Evolutionary conservation across 2,888 invertebrate species (phyloP).

Genomic region (Ectemnius continuus): DNA sequence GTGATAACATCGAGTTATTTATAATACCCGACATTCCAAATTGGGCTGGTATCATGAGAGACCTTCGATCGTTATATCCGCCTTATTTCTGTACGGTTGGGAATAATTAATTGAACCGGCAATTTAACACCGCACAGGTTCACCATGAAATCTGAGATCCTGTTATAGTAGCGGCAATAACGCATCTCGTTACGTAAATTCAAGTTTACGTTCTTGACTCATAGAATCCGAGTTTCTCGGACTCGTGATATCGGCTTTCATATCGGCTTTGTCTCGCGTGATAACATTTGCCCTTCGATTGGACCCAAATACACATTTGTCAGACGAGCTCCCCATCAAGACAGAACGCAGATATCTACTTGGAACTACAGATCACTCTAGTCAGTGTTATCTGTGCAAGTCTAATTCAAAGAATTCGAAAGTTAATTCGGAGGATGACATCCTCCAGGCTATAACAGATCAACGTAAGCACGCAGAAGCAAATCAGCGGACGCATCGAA

Average conservation of each 20-base stretch:
- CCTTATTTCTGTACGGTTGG: no score
- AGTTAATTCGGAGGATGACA: no score
- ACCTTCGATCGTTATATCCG: no score
- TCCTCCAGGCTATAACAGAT: no score
- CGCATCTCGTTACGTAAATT: constrained; percentile 40
- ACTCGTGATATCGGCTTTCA: neutral
- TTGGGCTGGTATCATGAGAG: no score
- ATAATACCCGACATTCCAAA: no score
- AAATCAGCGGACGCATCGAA: no score
- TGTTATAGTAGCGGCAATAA: constrained; percentile 28
- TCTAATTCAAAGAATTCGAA: no score
- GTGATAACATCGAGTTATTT: no score
- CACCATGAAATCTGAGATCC: constrained; percentile 12
- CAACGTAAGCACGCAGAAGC: no score
- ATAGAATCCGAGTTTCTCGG: neutral
- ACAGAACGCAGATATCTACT: no score
- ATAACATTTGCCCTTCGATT: neutral
- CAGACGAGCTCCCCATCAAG: no score
- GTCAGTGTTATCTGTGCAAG: neutral
- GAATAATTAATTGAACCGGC: constrained; percentile 2
- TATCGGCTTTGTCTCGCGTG: neutral
- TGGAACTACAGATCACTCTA: neutral
- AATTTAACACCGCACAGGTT: neutral
- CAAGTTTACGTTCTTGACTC: constrained; percentile 17
- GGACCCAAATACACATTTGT: neutral